These are phyloP conservation scores for Ethmia dodecea DNA, from an alignment of 2,888 invertebrate species.

Conservation along the genomic window DNA sequence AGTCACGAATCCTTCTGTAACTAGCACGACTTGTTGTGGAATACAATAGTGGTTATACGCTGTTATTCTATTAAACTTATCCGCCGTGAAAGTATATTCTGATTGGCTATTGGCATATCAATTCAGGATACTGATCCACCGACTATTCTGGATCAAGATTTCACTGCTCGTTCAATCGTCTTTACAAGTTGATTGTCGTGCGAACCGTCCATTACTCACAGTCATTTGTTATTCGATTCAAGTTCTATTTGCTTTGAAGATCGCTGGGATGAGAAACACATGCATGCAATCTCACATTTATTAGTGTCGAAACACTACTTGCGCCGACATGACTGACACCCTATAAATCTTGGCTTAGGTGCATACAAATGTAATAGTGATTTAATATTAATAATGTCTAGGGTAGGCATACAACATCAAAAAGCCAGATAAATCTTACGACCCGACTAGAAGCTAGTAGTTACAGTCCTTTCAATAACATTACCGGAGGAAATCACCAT, in stretches of 20 bases:
- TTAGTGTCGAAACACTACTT: constrained; percentile 22
- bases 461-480: too few relatives aligned
- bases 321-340: not conserved
- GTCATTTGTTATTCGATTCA: constrained; percentile 61
- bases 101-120: constrained; percentile 11
- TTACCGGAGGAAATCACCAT: too few relatives aligned
- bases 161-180: constrained; percentile 53
- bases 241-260: constrained; percentile 39
- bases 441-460: too few relatives aligned
- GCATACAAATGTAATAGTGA: too few relatives aligned
- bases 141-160: constrained; percentile 59
- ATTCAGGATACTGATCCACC: constrained; percentile 20
- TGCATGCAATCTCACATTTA: constrained; percentile 41
- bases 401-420: too few relatives aligned
- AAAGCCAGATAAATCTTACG: too few relatives aligned
- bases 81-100: constrained; percentile 60
- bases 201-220: constrained; percentile 41
- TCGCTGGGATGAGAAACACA: constrained; percentile 45
- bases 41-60: constrained; percentile 62
- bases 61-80: constrained; percentile 64
- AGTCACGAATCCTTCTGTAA: constrained; percentile 68
- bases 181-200: constrained; percentile 60
- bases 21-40: constrained; percentile 62
- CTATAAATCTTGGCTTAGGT: too few relatives aligned
- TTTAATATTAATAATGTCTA: too few relatives aligned